Conservation (phyloP, 2,113 vertebrate genomes). For the Phasianus colchicus region DNA sequence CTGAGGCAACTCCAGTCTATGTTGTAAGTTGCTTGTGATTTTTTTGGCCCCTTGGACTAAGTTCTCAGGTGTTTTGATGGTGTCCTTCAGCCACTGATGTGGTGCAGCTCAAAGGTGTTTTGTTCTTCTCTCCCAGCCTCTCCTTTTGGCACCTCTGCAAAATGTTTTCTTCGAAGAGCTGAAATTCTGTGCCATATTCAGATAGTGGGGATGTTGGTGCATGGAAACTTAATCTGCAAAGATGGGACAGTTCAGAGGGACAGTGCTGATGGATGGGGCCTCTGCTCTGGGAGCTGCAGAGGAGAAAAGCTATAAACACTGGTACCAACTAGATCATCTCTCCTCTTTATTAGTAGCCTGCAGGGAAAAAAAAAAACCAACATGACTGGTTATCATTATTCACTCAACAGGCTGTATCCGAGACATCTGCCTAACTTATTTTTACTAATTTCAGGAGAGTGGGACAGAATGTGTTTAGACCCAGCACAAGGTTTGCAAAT, state of each 20-base stretch:
- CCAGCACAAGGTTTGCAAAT: constrained; percentile 14
- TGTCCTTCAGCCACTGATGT: neutral
- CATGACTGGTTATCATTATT: constrained; percentile 49
- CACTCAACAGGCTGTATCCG: constrained; percentile 49
- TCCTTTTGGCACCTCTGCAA: neutral
- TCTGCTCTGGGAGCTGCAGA: neutral
- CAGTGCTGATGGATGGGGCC: neutral
- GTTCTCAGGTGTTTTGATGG: neutral
- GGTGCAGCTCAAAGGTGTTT: neutral
- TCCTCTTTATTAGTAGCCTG: constrained; percentile 24
- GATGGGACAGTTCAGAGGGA: neutral
- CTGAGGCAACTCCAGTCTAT: neutral
- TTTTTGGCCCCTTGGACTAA: neutral
- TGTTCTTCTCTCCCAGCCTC: neutral
- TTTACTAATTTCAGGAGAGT: constrained; percentile 37
- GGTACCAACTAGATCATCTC: constrained; percentile 32
- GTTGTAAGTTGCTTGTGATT: neutral
- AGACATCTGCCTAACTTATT: constrained; percentile 46
- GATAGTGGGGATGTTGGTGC: neutral
- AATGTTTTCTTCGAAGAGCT: neutral
- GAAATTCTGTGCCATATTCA: neutral
- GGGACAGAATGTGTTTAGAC: constrained; percentile 23
- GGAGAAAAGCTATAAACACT: constrained; percentile 25
- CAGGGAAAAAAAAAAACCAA: neutral
- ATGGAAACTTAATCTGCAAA: neutral